Evolutionary conservation across 35 echinoderm and acorn worm genomes (phyloP).

Genomic region (Ophiothrix spiculata): DNA sequence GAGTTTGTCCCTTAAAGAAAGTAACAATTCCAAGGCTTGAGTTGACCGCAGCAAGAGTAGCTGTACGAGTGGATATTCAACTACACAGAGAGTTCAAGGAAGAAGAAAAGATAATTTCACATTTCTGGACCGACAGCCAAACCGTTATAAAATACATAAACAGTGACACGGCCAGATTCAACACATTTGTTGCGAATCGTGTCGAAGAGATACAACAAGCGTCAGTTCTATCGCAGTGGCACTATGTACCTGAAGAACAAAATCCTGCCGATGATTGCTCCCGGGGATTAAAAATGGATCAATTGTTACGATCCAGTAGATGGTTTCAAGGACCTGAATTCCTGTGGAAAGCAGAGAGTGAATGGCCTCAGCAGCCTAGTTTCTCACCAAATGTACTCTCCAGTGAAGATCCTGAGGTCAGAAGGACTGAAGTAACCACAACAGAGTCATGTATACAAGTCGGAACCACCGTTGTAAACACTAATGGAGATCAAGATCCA

Average conservation of each 20-base stretch:
- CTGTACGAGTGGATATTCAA: conserved; percentile 43
- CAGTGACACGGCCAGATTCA: conserved; percentile 57
- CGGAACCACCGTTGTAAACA: no score
- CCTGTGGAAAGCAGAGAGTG: background rate
- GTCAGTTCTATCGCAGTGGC: conserved; percentile 48
- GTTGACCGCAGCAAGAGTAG: conserved; percentile 62
- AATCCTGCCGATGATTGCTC: conserved; percentile 65
- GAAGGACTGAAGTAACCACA: no score
- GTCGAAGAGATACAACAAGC: conserved; percentile 53
- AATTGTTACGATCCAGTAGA: background rate
- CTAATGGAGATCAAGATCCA: no score
- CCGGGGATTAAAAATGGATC: conserved; percentile 25
- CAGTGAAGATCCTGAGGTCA: no score
- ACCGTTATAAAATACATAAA: conserved; percentile 59
- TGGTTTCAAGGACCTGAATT: background rate
- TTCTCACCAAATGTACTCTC: no score
- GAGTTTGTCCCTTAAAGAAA: conserved; percentile 30
- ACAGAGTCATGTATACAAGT: no score
- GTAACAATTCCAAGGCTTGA: conserved; percentile 61
- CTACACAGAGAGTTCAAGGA: conserved; percentile 47
- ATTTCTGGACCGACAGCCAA: conserved; percentile 63
- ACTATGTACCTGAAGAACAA: conserved; percentile 23
- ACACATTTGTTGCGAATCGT: conserved; percentile 63
- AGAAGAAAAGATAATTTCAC: background rate
- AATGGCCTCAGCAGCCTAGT: no score